Base-by-base conservation (phyloP, 1,140 invertebrate species). In the Rhopalosiphum padi region DNA sequence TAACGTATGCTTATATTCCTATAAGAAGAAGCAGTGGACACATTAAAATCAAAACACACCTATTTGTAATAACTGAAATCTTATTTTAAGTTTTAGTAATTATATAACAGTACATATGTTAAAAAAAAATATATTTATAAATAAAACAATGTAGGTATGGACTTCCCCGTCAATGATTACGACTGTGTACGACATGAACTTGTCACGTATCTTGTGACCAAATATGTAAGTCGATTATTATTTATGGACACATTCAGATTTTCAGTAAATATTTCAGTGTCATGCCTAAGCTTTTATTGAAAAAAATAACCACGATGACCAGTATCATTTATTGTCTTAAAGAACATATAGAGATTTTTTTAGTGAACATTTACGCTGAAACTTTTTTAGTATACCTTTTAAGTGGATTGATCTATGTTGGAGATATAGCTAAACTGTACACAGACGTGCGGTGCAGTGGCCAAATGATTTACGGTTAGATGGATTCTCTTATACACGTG, bases 401-500 rank as follows among this genome's bases (percentile, higher is more conserved):
- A 89, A 53, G n/a, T 23, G 22, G 30, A 89, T 53, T 89, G 87
- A 89, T 88, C n/a, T 37, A 37, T 7, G 22, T 53, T 23, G 11
- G 48, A 35, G 48, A 89, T 7, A 89, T 37, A 35, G 25, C 6
- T 8, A 15, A 87, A 6, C 48, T 1, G 37, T 30, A 23, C 25
- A 5, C 41, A 8, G 35, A 25, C 23, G 48, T 18, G 5, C 15
- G 60, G 60, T 18, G 15, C 15, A 11, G 0, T n/a, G 25, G 15
- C 37, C 53, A 43, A 60, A 60, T 90, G 88, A 90, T 90, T 90
- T 90, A 90, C 53, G 88, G 88, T 41, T 25, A 43, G 8, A 43
- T 23, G 25, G 51, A 90, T 90, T 60, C 30, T 37, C 15, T 90
- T 21, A 2, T 90, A 90, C 35, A 15, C 53, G 51, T 41, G 51